Conservation (phyloP, 2,113 vertebrate species). For the Muscicapa adusta region DNA sequence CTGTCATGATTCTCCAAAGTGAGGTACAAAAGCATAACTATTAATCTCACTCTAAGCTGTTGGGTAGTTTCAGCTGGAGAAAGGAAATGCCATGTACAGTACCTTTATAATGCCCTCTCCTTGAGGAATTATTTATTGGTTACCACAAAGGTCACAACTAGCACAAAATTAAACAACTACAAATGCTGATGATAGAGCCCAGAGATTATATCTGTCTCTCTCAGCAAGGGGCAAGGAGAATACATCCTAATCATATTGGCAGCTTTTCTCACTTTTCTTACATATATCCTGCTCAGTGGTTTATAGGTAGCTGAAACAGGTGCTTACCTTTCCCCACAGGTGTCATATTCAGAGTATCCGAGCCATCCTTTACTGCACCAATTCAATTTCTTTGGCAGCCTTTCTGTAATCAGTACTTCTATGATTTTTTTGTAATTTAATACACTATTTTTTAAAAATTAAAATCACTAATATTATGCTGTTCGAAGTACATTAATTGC, state of each 20-base stretch:
- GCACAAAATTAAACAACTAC: conserved; percentile 52
- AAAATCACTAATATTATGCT: neutral
- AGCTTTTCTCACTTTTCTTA: neutral
- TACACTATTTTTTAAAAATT: neutral
- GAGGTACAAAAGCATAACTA: conserved; percentile 79
- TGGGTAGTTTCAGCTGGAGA: neutral
- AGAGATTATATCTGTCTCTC: conserved; percentile 35
- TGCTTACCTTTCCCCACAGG: neutral
- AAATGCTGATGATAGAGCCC: conserved; percentile 28
- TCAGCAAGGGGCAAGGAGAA: neutral
- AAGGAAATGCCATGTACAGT: neutral
- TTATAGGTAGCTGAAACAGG: neutral
- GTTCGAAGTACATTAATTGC: neutral
- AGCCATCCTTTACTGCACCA: neutral
- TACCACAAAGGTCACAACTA: conserved; percentile 45
- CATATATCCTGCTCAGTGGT: neutral
- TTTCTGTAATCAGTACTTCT: neutral
- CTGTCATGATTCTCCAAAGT: conserved; percentile 99
- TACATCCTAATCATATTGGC: neutral
- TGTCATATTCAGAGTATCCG: neutral
- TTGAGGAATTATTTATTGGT: conserved; percentile 50
- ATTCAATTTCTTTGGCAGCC: neutral
- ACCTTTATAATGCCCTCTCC: conserved; percentile 29
- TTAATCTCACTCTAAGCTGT: conserved; percentile 14
- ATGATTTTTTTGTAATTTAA: neutral